A percentile compares a stretch with the other conserved stretches of the same genome.
Conservation (phyloP, 2,113 vertebrate genomes). For the Hypocryptadius cinnamomeus region DNA sequence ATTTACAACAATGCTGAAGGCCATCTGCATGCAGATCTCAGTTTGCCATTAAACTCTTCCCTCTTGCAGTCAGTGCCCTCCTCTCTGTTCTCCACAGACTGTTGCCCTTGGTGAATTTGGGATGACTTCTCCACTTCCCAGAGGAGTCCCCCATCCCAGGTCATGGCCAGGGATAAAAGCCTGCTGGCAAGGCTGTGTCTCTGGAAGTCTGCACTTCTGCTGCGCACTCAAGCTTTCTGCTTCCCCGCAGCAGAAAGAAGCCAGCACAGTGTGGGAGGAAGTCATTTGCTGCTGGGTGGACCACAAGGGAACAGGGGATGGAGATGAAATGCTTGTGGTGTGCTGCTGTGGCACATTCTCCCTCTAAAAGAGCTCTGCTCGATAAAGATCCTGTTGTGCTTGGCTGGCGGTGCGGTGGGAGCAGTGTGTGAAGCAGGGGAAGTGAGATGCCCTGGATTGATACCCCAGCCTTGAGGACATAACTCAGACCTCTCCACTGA, state of each 20-base stretch:
- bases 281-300: background rate
- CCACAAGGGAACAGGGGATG: slow-evolving; percentile 13
- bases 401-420: background rate
- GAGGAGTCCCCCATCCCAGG: background rate
- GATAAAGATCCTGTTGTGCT: background rate
- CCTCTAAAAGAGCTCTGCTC: background rate
- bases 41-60: background rate
- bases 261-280: background rate
- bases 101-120: background rate
- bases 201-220: background rate
- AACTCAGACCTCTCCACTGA: slow-evolving; percentile 34
- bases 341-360: slow-evolving; percentile 26
- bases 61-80: background rate
- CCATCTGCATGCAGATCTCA: background rate
- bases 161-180: background rate
- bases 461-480: background rate
- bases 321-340: slow-evolving; percentile 57
- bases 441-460: background rate
- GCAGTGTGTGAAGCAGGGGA: background rate
- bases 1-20: slow-evolving; percentile 39
- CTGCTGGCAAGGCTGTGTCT: background rate
- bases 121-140: background rate
- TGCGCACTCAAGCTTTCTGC: background rate
- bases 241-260: background rate
- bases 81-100: background rate